phyloP scores from a whole-genome alignment of 1,140 invertebrate species.

The Cecropterus lyciades region DNA sequence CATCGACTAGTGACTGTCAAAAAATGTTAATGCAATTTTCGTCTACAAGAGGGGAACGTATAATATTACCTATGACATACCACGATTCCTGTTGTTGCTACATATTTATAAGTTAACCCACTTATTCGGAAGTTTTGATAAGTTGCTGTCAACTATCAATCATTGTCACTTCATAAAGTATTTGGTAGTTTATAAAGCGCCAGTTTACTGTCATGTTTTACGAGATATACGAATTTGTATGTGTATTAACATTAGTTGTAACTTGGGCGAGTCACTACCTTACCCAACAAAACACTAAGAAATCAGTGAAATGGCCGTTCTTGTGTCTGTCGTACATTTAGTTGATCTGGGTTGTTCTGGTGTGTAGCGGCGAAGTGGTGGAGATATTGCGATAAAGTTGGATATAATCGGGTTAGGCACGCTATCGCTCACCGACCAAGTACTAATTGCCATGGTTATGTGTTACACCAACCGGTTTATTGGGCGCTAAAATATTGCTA shows the following conservation, averaged over 20 bases:
- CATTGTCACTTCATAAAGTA: slow-evolving; percentile 39
- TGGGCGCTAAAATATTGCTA: slow-evolving; percentile 63
- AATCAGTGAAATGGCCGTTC: slow-evolving; percentile 43
- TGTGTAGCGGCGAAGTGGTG: slow-evolving; percentile 44
- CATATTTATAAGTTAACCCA: slow-evolving; percentile 1
- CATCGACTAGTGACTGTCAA: slow-evolving; percentile 70
- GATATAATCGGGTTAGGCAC: slow-evolving; percentile 75
- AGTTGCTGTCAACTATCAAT: slow-evolving; percentile 46
- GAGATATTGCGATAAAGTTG: slow-evolving; percentile 65
- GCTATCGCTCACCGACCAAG: slow-evolving; percentile 72
- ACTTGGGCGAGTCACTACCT: slow-evolving; percentile 36
- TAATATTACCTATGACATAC: slow-evolving; percentile 51
- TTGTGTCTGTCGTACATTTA: slow-evolving; percentile 50
- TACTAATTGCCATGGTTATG: slow-evolving; percentile 75
- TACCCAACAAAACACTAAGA: slow-evolving; percentile 43
- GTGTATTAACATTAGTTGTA: slow-evolving; percentile 33
- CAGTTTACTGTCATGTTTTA: slow-evolving; percentile 49
- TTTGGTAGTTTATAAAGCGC: slow-evolving; percentile 42
- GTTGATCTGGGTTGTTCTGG: slow-evolving; percentile 61
- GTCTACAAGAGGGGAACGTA: slow-evolving; percentile 46
- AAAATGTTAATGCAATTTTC: slow-evolving; percentile 70
- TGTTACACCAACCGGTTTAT: slow-evolving; percentile 63
- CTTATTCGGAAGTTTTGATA: slow-evolving; percentile 21
- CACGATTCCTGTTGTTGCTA: slow-evolving; percentile 14
- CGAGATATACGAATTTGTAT: slow-evolving; percentile 48